These are phyloP conservation scores for Polydrusus cervinus DNA, from an alignment of 2,888 invertebrate genomes.

Conservation along the genomic window DNA sequence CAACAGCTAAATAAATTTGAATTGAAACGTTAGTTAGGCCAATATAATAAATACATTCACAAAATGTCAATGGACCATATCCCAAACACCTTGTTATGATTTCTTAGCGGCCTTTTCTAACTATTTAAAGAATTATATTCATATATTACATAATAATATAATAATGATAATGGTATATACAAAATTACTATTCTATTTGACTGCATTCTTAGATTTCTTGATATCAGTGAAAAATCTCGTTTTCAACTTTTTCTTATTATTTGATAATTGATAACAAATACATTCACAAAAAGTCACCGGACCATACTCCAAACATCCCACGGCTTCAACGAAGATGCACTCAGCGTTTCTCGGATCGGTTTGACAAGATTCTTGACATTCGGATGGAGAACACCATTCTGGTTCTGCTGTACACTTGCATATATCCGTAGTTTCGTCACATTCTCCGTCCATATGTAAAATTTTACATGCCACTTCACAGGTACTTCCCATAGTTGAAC, in stretches of 20 bases:
- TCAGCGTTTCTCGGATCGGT: not conserved
- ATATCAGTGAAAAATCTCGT: not conserved
- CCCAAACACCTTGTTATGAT: too few species aligned
- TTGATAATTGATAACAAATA: not conserved
- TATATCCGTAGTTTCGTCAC: not conserved
- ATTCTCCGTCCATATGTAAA: not conserved
- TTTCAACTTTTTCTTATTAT: not conserved
- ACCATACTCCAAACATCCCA: constrained; percentile 8
- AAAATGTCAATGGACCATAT: too few species aligned
- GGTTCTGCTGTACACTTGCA: not conserved
- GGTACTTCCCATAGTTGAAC: not conserved
- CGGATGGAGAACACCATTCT: not conserved
- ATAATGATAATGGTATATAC: too few species aligned
- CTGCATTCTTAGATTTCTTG: not conserved
- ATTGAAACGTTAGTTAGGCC: too few species aligned
- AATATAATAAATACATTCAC: too few species aligned
- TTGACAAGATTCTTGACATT: not conserved
- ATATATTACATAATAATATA: too few species aligned
- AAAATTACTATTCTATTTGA: not conserved
- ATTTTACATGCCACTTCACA: not conserved
- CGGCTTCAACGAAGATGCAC: not conserved
- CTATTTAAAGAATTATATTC: too few species aligned
- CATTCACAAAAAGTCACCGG: constrained; percentile 11
- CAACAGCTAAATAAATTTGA: too few species aligned
- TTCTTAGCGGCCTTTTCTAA: too few species aligned